Conservation (phyloP, 1,140 invertebrate species). For the Musca vetustissima region DNA sequence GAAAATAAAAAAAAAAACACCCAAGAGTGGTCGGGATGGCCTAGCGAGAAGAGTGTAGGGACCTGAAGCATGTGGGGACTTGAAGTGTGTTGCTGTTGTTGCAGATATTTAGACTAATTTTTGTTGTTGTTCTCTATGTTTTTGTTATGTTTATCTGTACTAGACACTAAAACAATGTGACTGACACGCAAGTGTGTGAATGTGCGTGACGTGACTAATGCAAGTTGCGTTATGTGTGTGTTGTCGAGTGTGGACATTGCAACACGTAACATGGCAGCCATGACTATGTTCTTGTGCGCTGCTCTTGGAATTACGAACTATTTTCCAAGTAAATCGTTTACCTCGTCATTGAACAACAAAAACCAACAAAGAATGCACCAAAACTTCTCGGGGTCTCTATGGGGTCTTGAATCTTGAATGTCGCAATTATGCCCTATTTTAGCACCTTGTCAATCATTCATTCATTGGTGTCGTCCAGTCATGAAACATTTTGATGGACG, state of each 20-base stretch:
- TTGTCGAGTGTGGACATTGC: constrained; percentile 3
- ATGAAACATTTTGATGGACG: neutral
- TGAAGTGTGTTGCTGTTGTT: too few species aligned
- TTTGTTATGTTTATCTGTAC: neutral
- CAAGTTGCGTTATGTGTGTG: neutral
- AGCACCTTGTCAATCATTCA: constrained; percentile 19
- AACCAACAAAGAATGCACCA: neutral
- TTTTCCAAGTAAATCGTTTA: neutral
- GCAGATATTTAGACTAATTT: neutral
- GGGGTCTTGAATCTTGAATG: constrained; percentile 1
- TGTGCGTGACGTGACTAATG: neutral
- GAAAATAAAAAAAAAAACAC: too few species aligned
- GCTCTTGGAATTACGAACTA: neutral
- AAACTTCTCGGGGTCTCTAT: neutral
- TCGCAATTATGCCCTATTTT: constrained; percentile 23
- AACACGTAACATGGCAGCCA: constrained; percentile 24
- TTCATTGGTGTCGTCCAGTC: neutral
- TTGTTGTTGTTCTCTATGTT: neutral
- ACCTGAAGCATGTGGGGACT: too few species aligned
- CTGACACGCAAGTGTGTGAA: neutral
- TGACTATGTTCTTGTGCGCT: neutral
- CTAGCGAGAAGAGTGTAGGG: too few species aligned
- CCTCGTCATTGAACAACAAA: neutral
- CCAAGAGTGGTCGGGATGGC: too few species aligned
- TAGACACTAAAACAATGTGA: neutral